Base-by-base conservation (phyloP, 2,113 vertebrate species). In the Sander lucioperca region DNA sequence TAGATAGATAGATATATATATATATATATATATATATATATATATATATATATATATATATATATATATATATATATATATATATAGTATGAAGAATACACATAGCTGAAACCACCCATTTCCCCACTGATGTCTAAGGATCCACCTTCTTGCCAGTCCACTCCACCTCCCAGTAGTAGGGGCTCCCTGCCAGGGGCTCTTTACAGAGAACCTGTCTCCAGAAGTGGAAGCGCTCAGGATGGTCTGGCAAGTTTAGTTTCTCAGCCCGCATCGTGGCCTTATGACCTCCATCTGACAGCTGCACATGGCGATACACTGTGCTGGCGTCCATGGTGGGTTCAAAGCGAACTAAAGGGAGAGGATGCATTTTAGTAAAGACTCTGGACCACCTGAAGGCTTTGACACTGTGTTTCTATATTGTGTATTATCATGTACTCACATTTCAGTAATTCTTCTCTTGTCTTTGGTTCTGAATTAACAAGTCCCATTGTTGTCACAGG, bases 91-190 rank as follows among this genome's bases (percentile, higher is more conserved):
- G 18, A 64, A 27, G 30, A 21, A n/a, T n/a, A n/a, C 3, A 1
- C 15, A 18, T 47, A 5, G 5, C 15, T 66, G 45, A 45, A 67
- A 54, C 7, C n/a, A 5, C 4, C 23, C 25, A 57, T 50, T 25
- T 45, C 36, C 25, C 19, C 19, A 45, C 11, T 63, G 9, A 59
- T 68, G 8, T 30, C 13, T 30, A 23, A 71, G 27, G 13, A 18
- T 3, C 19, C 36, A 95, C 95, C 93, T 95, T 96, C 25, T 88
- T 91, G 18, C 95, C 94, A 0, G 83, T 95, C 95, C 95, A 96
- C 90, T 96, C 94, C 86, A 94, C 87, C 84, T 96, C 95, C 94
- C 94, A 96, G 92, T 96, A 96, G 84, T 93, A 95, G 5, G 94
- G 94, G 73, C 94, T 94, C 39, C 95, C 95, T 15, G 80, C 94